Conservation (phyloP, 2,888 invertebrate genomes). For the Caenorhabditis sp. region DNA sequence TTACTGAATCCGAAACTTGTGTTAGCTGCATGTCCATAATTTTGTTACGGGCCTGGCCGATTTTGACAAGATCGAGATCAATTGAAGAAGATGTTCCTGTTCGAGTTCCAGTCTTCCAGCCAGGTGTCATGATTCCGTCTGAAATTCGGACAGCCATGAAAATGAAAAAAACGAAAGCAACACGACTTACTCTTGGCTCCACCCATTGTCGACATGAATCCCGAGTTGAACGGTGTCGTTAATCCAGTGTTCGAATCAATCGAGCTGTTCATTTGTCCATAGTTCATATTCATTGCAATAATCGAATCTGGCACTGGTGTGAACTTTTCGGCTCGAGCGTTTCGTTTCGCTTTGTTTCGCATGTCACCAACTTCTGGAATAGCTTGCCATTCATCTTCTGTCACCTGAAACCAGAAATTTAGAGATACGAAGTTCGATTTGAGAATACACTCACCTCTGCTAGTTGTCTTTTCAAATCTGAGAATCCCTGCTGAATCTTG, state of each 20-base stretch:
- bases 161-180: no score
- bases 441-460: conserved; percentile 85
- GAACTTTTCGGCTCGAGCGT: conserved; percentile 95
- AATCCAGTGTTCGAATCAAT: conserved; percentile 88
- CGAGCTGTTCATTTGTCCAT: conserved; percentile 86
- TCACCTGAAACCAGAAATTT: conserved; percentile 81
- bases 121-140: conserved; percentile 87
- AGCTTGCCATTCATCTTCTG: conserved; percentile 95
- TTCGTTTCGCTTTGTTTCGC: conserved; percentile 95
- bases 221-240: conserved; percentile 70
- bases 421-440: not conserved
- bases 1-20: conserved; percentile 94
- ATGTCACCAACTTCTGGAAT: conserved; percentile 99
- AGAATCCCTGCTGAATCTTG: conserved; percentile 99
- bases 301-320: conserved; percentile 98
- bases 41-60: conserved; percentile 98
- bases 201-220: conserved; percentile 73
- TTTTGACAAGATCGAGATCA: conserved; percentile 97
- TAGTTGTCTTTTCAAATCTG: conserved; percentile 90
- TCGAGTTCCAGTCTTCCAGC: conserved; percentile 87
- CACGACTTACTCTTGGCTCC: conserved; percentile 54
- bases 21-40: conserved; percentile 99
- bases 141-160: no score
- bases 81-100: conserved; percentile 82
- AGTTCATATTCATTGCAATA: conserved; percentile 89